Base-by-base conservation (phyloP, 1,140 invertebrate genomes). In the Ctenoplectra terminalis region DNA sequence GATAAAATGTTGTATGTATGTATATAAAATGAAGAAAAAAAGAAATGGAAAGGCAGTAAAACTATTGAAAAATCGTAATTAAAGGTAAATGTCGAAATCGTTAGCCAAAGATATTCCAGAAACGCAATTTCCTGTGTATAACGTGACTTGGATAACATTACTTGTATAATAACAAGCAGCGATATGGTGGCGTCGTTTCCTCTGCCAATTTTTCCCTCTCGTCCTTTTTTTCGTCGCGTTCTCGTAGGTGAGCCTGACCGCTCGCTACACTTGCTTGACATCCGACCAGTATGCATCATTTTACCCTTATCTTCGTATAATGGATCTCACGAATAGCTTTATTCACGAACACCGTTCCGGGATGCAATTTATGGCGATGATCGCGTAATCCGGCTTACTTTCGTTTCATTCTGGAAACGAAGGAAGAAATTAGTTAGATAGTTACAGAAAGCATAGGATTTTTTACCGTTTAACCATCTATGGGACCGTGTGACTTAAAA, bases 341-440 rank as follows among this genome's bases (percentile, higher is more conserved):
- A 60, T 73, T n/a, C 37, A 73, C 46, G 56, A 17, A 46, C n/a
- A 4, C 7, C 26, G 70, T 43, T 60, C 37, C 7, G 23, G 20
- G 54, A 31, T 26, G 26, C 37, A 37, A 58, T 73, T 73, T 73
- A 46, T 46, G 40, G 17, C 29, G 26, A 73, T 60, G 60, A 73
- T 60, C 17, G 26, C 17, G 1, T 23, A 2, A 17, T 34, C 13
- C 3, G 20, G 29, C 9, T 56, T 17, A n/a, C n/a, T n/a, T n/a
- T n/a, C n/a, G n/a, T n/a, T n/a, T 29, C 2, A 7, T 46, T 58
- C 5, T 29, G 11, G 15, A 29, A 11, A 56, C 26, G n/a, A 54
- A n/a, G n/a, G 11, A n/a, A 29, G 54, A 56, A 56, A n/a, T 29
- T 56, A 5, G 1, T 56, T 11, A 29, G n/a, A 56, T 73, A 7